Base-by-base conservation (phyloP, 1,140 invertebrate genomes). In the Drosophila arizonae region DNA sequence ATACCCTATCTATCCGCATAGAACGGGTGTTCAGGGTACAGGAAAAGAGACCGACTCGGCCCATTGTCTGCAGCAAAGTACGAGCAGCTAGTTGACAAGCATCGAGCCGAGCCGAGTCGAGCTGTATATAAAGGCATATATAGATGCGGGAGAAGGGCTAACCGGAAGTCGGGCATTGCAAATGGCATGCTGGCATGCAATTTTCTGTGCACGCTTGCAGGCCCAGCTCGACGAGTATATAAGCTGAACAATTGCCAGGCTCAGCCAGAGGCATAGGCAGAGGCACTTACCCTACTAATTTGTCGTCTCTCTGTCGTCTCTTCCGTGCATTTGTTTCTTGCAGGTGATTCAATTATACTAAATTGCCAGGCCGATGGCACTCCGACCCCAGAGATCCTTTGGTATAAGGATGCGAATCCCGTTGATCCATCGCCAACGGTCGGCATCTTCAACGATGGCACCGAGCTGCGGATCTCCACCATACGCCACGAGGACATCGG, bases 281-380 rank as follows among this genome's bases (percentile, higher is more conserved):
- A 24, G 65, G 51, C 71, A 82, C 57, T 87, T 86, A 73, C 72
- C 79, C 72, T 88, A 88, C 79, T 86, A 82, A 86, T 84, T 84
- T 72, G 58, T 45, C 65, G 48, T 45, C 60, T 79, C 70, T 63
- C 66, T 71, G 46, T 63, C 39, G 10, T 24, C 51, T 43, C 30
- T 15, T 33, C 46, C 9, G 17, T 24, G 57, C 48, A 10, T 55
- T 76, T 62, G 8, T 72, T 70, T 43, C 30, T 76, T 91, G 48
- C 82, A 94, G 97, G 97, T 72, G 97, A 98, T 93, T 96, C 96
- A 70, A 97, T 99, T 90, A 97, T 97, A 90, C 95, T 99, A 79
- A 98, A 97, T 93, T 99, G 98, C 93, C 96, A 98, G 93, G 97
- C 97, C 15, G 96, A 97, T 92, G 97, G 97, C 70, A 98, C 96